These are phyloP conservation scores for Danio albolineatus DNA, from an alignment of 2,797 vertebrate genomes.

Conservation along the genomic window DNA sequence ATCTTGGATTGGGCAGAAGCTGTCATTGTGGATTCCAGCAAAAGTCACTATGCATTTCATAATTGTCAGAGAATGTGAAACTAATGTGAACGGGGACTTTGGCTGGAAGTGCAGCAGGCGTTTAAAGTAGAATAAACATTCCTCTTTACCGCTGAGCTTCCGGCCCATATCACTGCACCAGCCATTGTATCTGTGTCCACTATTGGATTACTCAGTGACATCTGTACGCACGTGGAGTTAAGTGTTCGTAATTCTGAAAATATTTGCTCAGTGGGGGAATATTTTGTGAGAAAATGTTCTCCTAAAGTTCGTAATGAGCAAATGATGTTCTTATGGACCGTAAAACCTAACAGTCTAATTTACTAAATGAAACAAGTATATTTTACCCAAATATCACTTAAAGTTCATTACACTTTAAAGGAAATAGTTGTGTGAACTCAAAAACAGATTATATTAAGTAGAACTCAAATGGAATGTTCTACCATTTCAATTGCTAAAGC, in stretches of 20 bases:
- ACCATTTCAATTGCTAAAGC: too few relatives aligned
- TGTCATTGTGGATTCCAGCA: constrained; percentile 56
- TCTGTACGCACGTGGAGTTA: constrained; percentile 61
- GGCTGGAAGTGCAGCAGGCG: constrained; percentile 63
- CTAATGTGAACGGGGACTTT: constrained; percentile 54
- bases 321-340: constrained; percentile 42
- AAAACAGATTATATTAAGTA: too few relatives aligned
- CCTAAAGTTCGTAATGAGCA: constrained; percentile 57
- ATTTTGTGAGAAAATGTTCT: constrained; percentile 67
- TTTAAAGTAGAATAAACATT: constrained; percentile 75
- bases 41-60: constrained; percentile 64
- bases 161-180: constrained; percentile 68
- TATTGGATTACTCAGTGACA: constrained; percentile 73
- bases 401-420: too few relatives aligned
- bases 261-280: constrained; percentile 68
- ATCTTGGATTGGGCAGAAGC: constrained; percentile 49
- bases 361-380: too few relatives aligned
- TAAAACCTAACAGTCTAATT: too few relatives aligned
- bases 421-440: too few relatives aligned
- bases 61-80: constrained; percentile 60
- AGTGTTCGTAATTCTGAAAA: constrained; percentile 69
- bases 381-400: too few relatives aligned
- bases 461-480: too few relatives aligned
- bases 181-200: constrained; percentile 65
- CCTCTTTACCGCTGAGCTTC: constrained; percentile 73